A percentile compares a stretch with the other conserved stretches of the same genome.
phyloP scores from a whole-genome alignment of 2,888 invertebrate species.

The Tetheella fluctuosa region DNA sequence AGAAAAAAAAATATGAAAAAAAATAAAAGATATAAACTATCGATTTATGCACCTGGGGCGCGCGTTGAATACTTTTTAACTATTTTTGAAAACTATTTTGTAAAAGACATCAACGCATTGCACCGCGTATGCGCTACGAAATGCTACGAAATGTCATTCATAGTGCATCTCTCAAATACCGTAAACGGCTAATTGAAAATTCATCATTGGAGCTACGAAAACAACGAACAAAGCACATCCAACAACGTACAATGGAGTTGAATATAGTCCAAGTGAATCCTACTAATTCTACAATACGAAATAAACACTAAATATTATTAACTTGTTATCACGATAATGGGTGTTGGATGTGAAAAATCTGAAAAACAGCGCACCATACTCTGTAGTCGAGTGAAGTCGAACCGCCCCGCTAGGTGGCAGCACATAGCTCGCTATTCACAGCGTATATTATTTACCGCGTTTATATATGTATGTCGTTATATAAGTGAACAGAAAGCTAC shows the following conservation, averaged over 20 bases:
- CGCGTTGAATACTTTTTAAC: conserved; percentile 6
- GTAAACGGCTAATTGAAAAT: conserved; percentile 32
- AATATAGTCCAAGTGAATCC: not conserved
- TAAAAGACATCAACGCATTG: conserved; percentile 55
- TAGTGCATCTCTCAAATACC: conserved; percentile 23
- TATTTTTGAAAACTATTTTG: conserved; percentile 27
- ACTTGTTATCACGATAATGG: conserved; percentile 44
- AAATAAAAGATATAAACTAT: no score
- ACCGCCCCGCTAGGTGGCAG: conserved; percentile 80
- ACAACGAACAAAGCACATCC: not conserved
- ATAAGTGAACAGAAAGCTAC: conserved; percentile 84
- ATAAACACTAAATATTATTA: conserved; percentile 26
- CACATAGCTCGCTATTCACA: conserved; percentile 79
- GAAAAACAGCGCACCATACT: conserved; percentile 58
- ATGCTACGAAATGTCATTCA: conserved; percentile 28
- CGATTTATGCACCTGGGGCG: not conserved
- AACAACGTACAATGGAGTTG: not conserved
- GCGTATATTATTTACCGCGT: conserved; percentile 80
- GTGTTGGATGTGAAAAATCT: conserved; percentile 62
- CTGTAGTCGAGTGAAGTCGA: conserved; percentile 60
- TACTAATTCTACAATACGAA: not conserved
- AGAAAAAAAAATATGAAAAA: no score
- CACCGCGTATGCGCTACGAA: conserved; percentile 40
- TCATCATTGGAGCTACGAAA: conserved; percentile 14
- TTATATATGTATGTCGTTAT: conserved; percentile 79